phyloP scores from a whole-genome alignment of 2,797 vertebrate species.

The Calcarius lapponicus region DNA sequence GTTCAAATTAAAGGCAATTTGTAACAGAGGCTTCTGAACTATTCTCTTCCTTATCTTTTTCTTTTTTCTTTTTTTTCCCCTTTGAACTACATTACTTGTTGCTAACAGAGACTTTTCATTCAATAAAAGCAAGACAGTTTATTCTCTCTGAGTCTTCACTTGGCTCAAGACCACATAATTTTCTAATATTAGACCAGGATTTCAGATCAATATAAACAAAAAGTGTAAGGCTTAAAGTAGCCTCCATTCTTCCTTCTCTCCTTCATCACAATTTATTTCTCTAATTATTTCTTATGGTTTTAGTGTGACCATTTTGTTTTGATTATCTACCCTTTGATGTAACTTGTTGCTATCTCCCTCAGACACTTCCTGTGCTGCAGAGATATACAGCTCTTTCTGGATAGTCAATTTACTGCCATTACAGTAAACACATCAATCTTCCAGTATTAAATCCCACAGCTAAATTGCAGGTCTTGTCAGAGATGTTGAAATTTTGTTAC shows the following conservation, averaged over 20 bases:
- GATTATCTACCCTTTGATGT: conserved; percentile 1
- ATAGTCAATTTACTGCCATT: conserved; percentile 56
- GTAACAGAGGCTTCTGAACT: background rate
- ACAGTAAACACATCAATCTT: conserved; percentile 63
- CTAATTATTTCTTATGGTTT: conserved; percentile 18
- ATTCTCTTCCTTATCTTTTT: accelerated
- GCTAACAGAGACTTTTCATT: background rate
- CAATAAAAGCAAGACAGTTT: background rate
- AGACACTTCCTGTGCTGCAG: conserved; percentile 14
- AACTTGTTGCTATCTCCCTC: conserved; percentile 14
- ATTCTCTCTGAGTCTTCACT: background rate
- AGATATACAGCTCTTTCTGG: conserved; percentile 18
- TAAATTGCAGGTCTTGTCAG: conserved; percentile 46
- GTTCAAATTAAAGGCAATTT: background rate
- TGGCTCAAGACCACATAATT: background rate
- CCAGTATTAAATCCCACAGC: conserved; percentile 40
- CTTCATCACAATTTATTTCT: background rate
- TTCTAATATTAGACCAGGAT: background rate
- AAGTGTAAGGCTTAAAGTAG: background rate
- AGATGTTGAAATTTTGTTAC: conserved; percentile 35
- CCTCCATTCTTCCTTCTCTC: background rate
- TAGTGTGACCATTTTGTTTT: background rate
- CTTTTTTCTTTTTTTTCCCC: too few species aligned
- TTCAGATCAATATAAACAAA: background rate
- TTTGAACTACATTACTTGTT: background rate